phyloP scores from a whole-genome alignment of 2,113 vertebrate genomes.

The Melanocharis versteri region DNA sequence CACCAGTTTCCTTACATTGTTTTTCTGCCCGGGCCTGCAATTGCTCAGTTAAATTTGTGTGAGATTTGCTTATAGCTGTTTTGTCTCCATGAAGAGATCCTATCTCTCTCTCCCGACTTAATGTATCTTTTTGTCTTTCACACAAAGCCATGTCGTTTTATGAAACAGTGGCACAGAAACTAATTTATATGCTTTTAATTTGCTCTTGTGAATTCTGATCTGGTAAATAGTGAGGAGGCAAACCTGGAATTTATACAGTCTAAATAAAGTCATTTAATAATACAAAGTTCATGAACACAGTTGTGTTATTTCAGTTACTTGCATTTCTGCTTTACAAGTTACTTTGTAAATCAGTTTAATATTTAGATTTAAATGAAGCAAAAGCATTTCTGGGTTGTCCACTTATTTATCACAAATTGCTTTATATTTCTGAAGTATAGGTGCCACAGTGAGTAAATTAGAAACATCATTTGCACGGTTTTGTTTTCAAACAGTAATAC shows the following conservation, averaged over 20 bases:
- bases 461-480: not conserved
- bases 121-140: not conserved
- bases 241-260: not conserved
- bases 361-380: not conserved
- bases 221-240: not conserved
- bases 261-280: not conserved
- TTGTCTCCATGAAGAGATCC: not conserved
- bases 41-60: slow-evolving; percentile 21
- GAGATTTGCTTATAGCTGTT: not conserved
- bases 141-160: not conserved
- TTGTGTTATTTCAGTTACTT: not conserved
- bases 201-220: not conserved
- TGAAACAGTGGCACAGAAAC: not conserved
- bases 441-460: not conserved
- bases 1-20: slow-evolving; percentile 61
- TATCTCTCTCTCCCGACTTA: not conserved
- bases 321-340: not conserved
- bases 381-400: not conserved
- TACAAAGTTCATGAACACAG: not conserved
- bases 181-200: not conserved
- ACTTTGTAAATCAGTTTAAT: not conserved
- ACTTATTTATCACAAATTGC: not conserved
- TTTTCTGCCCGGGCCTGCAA: slow-evolving; percentile 25
- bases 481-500: not conserved
- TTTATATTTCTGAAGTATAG: not conserved